Percentiles rank a stretch among this genome's conserved stretches.
phyloP scores from a whole-genome alignment of 1,140 invertebrate species.

The Drosophila lacertosa region DNA sequence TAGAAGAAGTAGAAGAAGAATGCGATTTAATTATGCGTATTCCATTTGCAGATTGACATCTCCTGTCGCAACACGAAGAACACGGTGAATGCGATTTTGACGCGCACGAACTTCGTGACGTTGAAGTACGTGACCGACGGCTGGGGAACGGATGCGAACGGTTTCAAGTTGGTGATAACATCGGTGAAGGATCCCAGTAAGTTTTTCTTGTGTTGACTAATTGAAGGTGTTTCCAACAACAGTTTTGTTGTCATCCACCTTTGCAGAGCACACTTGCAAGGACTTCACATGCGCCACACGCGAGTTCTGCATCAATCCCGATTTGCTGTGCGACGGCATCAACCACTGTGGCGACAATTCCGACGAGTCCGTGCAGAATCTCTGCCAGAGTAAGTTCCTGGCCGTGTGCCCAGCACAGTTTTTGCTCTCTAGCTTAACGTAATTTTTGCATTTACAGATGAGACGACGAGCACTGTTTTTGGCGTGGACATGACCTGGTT shows the following conservation, averaged over 20 bases:
- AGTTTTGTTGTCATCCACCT: not conserved
- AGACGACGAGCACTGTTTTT: conserved; percentile 89
- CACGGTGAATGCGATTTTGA: conserved; percentile 93
- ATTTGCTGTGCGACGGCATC: conserved; percentile 94
- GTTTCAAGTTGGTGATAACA: conserved; percentile 96
- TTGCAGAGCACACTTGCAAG: conserved; percentile 92
- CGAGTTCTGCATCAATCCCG: conserved; percentile 95
- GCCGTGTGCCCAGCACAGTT: too few species aligned
- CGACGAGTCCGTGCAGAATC: conserved; percentile 92
- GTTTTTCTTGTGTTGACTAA: conserved; percentile 84
- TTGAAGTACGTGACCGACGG: conserved; percentile 96
- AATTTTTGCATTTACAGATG: conserved; percentile 86
- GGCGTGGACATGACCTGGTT: conserved; percentile 91
- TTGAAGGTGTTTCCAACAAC: too few species aligned
- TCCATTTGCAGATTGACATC: conserved; percentile 90
- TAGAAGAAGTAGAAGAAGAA: too few species aligned
- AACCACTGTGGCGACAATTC: conserved; percentile 97
- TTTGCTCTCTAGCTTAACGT: too few species aligned
- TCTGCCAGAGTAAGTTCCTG: conserved; percentile 93
- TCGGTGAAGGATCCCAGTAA: conserved; percentile 96
- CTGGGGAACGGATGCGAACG: conserved; percentile 95
- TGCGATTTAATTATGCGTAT: not conserved
- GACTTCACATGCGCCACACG: conserved; percentile 93
- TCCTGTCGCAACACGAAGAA: conserved; percentile 95
- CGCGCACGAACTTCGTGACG: conserved; percentile 95